These are phyloP conservation scores for Drosophila leonis DNA, from an alignment of 2,888 invertebrate species.

Conservation along the genomic window DNA sequence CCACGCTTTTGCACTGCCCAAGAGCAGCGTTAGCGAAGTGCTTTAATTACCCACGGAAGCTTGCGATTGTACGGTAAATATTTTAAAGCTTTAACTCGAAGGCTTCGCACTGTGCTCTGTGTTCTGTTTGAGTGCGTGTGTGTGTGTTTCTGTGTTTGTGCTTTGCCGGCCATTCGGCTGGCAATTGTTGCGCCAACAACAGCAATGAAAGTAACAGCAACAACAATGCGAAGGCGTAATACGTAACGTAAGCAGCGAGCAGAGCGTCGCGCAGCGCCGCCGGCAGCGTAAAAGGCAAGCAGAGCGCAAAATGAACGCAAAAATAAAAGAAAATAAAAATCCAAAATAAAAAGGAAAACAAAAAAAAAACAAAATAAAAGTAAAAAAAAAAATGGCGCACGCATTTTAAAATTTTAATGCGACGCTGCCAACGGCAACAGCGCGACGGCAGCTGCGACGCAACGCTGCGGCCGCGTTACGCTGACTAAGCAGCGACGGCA, in stretches of 20 bases:
- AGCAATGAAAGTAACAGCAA: conserved; percentile 28
- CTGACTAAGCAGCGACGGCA: conserved; percentile 60
- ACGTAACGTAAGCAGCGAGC: conserved; percentile 35
- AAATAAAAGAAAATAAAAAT: conserved; percentile 5
- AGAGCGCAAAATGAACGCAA: conserved; percentile 13
- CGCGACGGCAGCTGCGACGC: conserved; percentile 13
- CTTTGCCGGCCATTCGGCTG: conserved; percentile 43
- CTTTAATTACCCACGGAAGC: conserved; percentile 54
- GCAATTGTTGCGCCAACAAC: conserved; percentile 66
- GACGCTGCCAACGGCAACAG: conserved; percentile 48
- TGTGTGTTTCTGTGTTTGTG: conserved; percentile 11
- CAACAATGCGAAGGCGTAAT: conserved; percentile 49
- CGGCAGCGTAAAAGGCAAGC: conserved; percentile 14
- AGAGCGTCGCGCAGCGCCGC: conserved; percentile 12
- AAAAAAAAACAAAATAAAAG: conserved; percentile 9
- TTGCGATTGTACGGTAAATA: conserved; percentile 31
- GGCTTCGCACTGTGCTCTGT: conserved; percentile 15
- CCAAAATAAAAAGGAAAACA: background rate
- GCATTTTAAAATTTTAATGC: conserved; percentile 76
- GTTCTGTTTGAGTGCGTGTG: conserved; percentile 1
- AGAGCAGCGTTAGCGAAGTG: conserved; percentile 10
- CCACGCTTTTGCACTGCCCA: background rate
- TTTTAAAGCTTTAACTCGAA: conserved; percentile 54
- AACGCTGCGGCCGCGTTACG: conserved; percentile 43
- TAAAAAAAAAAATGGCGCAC: conserved; percentile 38